A percentile compares a stretch with the other conserved stretches of the same genome.
These are phyloP conservation scores for Thecophora atra DNA, from an alignment of 2,888 invertebrate genomes.

Conservation along the genomic window DNA sequence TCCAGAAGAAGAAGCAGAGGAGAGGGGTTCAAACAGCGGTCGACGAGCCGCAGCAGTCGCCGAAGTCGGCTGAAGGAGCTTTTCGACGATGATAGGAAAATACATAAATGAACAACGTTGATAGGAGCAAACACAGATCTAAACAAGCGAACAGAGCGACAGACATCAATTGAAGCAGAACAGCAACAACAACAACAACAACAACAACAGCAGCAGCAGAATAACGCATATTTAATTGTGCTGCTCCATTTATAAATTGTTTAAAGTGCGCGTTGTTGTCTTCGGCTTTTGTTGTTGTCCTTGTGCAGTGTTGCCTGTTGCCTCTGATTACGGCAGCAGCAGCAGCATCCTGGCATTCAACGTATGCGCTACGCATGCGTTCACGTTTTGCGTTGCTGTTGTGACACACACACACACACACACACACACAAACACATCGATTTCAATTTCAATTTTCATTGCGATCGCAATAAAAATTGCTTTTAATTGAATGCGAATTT, in stretches of 20 bases:
- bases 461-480: conserved; percentile 32
- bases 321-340: not conserved
- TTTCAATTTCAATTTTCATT: conserved; percentile 35
- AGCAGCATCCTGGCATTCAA: conserved; percentile 13
- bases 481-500: conserved; percentile 32
- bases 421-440: conserved; percentile 10
- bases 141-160: not conserved
- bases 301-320: not conserved
- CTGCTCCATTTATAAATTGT: conserved; percentile 37
- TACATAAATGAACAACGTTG: too few species aligned
- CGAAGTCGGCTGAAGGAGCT: too few species aligned
- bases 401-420: not conserved
- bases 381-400: conserved; percentile 15
- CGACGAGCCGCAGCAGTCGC: too few species aligned
- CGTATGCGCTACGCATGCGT: conserved; percentile 29
- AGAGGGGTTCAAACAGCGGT: not conserved
- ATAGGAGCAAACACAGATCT: too few species aligned
- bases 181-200: conserved; percentile 12
- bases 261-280: conserved; percentile 12
- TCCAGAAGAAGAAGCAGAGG: not conserved
- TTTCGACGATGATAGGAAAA: too few species aligned
- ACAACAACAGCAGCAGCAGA: not conserved
- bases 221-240: conserved; percentile 14
- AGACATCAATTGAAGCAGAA: not conserved
- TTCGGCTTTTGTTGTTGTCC: not conserved